Conservation (phyloP, 2,888 invertebrate species). For the Byasa hedistus region DNA sequence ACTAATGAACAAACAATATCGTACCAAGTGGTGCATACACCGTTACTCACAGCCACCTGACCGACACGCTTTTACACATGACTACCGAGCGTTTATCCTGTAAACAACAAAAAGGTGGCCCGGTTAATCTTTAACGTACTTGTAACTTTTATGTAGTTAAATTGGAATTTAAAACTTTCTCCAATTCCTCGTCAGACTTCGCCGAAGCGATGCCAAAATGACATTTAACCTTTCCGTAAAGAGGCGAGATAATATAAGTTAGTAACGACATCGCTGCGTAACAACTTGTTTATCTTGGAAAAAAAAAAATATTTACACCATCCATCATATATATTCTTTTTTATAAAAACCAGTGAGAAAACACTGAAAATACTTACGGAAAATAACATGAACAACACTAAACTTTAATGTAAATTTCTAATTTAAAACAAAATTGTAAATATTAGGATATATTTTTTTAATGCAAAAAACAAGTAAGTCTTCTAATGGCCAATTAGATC, state of each 20-base stretch:
- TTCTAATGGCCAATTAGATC: conserved; percentile 27
- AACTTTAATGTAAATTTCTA: background rate
- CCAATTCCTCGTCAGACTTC: conserved; percentile 11
- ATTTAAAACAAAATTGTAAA: background rate
- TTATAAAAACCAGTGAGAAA: background rate
- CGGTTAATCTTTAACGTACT: background rate
- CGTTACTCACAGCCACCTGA: conserved; percentile 37
- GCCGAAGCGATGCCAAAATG: conserved; percentile 20
- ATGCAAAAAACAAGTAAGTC: conserved; percentile 15
- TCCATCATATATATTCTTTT: background rate
- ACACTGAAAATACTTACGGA: background rate
- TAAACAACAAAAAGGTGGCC: conserved; percentile 15
- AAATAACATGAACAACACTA: background rate
- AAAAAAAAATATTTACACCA: background rate
- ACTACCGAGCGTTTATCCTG: conserved; percentile 6
- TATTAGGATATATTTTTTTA: background rate
- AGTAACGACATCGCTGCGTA: conserved; percentile 4
- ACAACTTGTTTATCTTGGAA: background rate
- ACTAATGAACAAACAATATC: conserved; percentile 52
- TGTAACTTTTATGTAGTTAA: conserved; percentile 5
- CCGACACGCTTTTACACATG: conserved; percentile 33
- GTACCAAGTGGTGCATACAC: conserved; percentile 34
- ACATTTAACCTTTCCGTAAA: conserved; percentile 18
- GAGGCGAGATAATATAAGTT: conserved; percentile 11
- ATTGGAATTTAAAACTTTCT: conserved; percentile 17